Base-by-base conservation (phyloP, 2,888 invertebrate species). In the Linnaemya vulpina region DNA sequence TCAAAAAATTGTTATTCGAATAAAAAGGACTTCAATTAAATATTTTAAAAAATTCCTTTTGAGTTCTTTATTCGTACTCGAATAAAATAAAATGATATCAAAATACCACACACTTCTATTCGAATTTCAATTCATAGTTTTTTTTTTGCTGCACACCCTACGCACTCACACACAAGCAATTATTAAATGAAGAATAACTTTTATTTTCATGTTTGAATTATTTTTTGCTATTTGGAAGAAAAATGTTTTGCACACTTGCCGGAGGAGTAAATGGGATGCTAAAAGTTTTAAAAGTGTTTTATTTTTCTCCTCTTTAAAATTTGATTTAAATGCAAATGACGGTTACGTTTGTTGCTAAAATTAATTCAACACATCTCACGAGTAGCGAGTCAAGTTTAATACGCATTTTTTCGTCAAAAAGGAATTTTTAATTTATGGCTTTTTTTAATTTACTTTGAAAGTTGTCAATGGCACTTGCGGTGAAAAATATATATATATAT, bases 361-460 rank as follows among this genome's bases (percentile, higher is more conserved):
- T 35, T 53, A 53, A 53, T 53, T 53, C 53, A 53, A 13, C 53
- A 53, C 13, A 53, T 58, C 30, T 35, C 35, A 25, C 15, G 5
- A 25, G 9, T 3, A 22, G 3, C 11, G 30, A 25, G n/a, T 30
- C 25, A 46, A 65, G 25, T 30, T 25, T n/a, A 46, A 30, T 9
- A 2, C n/a, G 3, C 17, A 58, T 30, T 13, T 58, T 60, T 49
- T 22, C 11, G 15, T n/a, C 8, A 1, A 62, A 74, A n/a, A 49
- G 9, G 46, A 51, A 74, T 74, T 62, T 62, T 62, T 62, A 74
- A 73, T 60, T 60, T 60, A 30, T 35, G 40, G 22, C n/a, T n/a
- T n/a, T 49, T 49, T 74, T 74, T 62, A 51, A 62, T 74, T 38
- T 38, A 74, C 46, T 62, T 74, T 49, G 30, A 53, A 70, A 53